Base-by-base conservation (phyloP, 2,888 invertebrate species). In the Microctonus aethiopoides region DNA sequence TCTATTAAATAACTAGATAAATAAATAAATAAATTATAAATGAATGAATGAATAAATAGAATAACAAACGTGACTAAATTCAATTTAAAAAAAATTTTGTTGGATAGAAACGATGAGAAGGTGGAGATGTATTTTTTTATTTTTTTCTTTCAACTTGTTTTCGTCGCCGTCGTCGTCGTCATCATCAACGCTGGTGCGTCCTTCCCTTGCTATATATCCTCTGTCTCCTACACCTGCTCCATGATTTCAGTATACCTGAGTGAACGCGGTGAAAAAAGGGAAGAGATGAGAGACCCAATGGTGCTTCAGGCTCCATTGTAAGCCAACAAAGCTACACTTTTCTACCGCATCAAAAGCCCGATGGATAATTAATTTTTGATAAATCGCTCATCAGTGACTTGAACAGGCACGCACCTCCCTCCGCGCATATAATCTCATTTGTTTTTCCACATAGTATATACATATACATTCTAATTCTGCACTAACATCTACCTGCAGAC, bases 321-420 rank as follows among this genome's bases (percentile, higher is more conserved):
- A 77, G 75, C 60, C n/a, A 79, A 81, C 83, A 83, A 84, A 83
- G 57, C 81, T 80, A 81, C 81, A 82, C 81, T 84, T 83, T 84
- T 82, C 54, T 64, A 64, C 81, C 79, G 78, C 78, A 82, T 82
- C 80, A 79, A 77, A 74, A 76, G 77, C 79, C 83, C 81, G 82
- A 83, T 84, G 82, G 84, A 84, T 85, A 85, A 85, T 85, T 84
- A 84, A 85, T 85, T 84, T 84, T 84, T 84, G 84, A 85, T 84
- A 83, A 85, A 85, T 84, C 80, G 82, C 79, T 75, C 72, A 74
- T 72, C 76, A 80, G 78, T 85, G 84, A 84, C 83, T 83, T 77
- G 83, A 78, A 29, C 54, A 11, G n/a, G n/a, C n/a, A n/a, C 32
- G 26, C 51, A 51, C 26, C 39, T 34, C 34, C 59, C 32, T 59